A percentile compares a stretch with the other conserved stretches of the same genome.
These are phyloP conservation scores for Cacatua alba DNA, from an alignment of 2,113 vertebrate genomes.

Conservation along the genomic window DNA sequence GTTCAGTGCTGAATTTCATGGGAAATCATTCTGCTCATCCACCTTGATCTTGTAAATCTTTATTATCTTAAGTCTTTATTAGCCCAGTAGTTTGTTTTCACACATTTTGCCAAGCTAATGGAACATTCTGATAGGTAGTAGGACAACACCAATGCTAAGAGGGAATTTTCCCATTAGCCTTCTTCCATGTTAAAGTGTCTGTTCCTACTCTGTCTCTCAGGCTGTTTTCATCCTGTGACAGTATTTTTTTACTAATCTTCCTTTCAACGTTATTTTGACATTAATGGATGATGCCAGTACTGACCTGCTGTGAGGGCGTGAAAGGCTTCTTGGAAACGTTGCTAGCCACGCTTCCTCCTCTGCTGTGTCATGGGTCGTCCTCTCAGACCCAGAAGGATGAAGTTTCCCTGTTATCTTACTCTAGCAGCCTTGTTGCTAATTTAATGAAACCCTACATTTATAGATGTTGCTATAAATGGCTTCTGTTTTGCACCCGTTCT, in stretches of 20 bases:
- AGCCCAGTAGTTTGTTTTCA: not conserved
- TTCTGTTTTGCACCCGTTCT: constrained; percentile 20
- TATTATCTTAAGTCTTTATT: not conserved
- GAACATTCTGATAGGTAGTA: not conserved
- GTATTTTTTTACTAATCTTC: not conserved
- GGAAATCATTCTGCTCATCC: not conserved
- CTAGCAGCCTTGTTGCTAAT: constrained; percentile 47
- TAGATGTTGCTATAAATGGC: constrained; percentile 53
- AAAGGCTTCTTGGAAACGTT: not conserved
- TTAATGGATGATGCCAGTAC: not conserved
- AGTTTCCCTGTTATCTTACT: constrained; percentile 48
- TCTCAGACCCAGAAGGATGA: constrained; percentile 18
- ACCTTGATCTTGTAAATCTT: not conserved
- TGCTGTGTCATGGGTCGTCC: constrained; percentile 44
- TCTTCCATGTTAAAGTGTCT: not conserved
- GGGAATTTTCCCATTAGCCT: not conserved
- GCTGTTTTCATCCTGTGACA: not conserved
- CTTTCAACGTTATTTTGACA: not conserved
- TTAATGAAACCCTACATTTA: constrained; percentile 32
- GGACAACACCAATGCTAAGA: not conserved
- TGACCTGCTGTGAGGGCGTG: not conserved
- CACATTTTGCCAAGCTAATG: not conserved
- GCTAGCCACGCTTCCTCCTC: constrained; percentile 17
- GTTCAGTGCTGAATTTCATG: not conserved
- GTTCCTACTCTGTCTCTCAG: not conserved